Percentiles rank a stretch among this genome's conserved stretches.
These are phyloP conservation scores for Hyles euphorbiae DNA, from an alignment of 1,140 invertebrate genomes.

Conservation along the genomic window DNA sequence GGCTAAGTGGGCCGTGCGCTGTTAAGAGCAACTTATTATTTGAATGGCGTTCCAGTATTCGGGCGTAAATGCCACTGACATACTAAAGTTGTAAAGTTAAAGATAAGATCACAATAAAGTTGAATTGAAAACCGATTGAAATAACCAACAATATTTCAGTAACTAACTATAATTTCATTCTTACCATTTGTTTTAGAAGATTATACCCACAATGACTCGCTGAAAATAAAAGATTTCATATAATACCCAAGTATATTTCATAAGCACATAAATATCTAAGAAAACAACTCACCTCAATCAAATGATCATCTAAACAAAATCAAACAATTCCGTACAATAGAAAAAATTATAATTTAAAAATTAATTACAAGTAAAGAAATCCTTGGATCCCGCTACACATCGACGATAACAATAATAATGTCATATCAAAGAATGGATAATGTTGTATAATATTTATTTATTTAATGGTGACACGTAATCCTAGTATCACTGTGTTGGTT, in stretches of 20 bases:
- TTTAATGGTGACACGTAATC: conserved; percentile 1
- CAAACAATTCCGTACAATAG: conserved; percentile 54
- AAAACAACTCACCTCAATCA: conserved; percentile 22
- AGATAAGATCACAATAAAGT: too few species aligned
- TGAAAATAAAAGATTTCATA: background rate
- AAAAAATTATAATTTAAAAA: conserved; percentile 75
- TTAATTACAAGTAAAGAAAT: conserved; percentile 69
- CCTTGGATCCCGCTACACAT: conserved; percentile 8
- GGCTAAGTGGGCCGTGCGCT: too few species aligned
- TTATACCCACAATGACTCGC: background rate
- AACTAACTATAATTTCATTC: too few species aligned
- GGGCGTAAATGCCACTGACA: too few species aligned
- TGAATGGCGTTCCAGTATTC: too few species aligned
- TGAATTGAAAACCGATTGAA: too few species aligned
- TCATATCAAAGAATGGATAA: conserved; percentile 33
- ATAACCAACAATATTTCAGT: too few species aligned
- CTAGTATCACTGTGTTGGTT: background rate
- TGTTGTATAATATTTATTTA: conserved; percentile 11
- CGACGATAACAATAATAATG: conserved; percentile 27
- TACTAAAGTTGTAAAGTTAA: too few species aligned
- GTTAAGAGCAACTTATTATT: too few species aligned
- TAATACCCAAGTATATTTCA: too few species aligned
- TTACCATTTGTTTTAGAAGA: too few species aligned
- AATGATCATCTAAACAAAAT: conserved; percentile 21
- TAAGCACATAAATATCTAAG: too few species aligned